Evolutionary conservation across 2,888 invertebrate species (phyloP).

Genomic region (Drosophila kokeensis): DNA sequence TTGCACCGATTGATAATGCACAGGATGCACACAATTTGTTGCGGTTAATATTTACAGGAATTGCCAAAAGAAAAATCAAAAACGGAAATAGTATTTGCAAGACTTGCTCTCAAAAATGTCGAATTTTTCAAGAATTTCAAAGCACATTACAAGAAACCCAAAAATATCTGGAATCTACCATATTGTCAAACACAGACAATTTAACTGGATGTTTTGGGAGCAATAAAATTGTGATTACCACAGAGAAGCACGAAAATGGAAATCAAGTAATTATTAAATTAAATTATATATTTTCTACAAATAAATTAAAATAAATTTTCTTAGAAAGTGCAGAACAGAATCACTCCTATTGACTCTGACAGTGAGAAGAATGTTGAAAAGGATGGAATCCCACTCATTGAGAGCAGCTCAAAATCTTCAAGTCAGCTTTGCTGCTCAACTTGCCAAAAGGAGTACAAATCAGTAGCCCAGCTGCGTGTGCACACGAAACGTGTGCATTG

Average conservation of each 20-base stretch:
- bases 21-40: slow-evolving; percentile 23
- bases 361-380: slow-evolving; percentile 1
- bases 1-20: neutral
- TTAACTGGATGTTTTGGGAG: neutral
- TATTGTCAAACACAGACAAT: slow-evolving; percentile 16
- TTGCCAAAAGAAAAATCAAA: neutral
- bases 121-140: slow-evolving; percentile 39
- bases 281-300: neutral
- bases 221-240: neutral
- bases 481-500: slow-evolving; percentile 35
- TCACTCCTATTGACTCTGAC: neutral
- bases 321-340: neutral
- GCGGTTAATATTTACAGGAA: slow-evolving; percentile 25
- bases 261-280: slow-evolving; percentile 9
- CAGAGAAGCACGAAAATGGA: neutral
- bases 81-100: slow-evolving; percentile 23
- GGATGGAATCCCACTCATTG: neutral
- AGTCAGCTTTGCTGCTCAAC: slow-evolving; percentile 19
- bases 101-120: slow-evolving; percentile 33
- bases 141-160: slow-evolving; percentile 23
- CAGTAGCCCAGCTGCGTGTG: slow-evolving; percentile 22
- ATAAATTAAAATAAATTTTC: neutral
- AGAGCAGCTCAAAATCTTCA: neutral
- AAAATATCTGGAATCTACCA: slow-evolving; percentile 29
- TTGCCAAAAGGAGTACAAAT: slow-evolving; percentile 29